Evolutionary conservation across 2,888 invertebrate genomes (phyloP), one percentile per base, ranked within the genome.

Genomic region (Dasysyrphus albostriatus): DNA sequence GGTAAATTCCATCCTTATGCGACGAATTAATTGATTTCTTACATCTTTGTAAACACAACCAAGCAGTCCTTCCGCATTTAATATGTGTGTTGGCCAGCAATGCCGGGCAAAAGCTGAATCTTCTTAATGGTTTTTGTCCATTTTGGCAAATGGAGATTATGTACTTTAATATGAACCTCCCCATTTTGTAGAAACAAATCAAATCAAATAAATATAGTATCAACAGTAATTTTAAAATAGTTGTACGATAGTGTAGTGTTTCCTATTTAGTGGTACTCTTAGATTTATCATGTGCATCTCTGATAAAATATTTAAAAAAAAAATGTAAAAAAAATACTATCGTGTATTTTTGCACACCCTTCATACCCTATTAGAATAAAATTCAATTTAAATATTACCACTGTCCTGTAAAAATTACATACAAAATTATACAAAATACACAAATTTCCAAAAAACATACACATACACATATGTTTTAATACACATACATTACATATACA

Each of bases 91-190:
- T 65, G 82, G 78, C 39, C 24, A 69, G 78, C 81, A 89, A 90
- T 90, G 89, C 90, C 89, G 89, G 90, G 91, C 91, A 90, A 89
- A 89, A 91, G 91, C 89, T 90, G 92, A 92, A 92, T 92, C 92
- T 91, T 91, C 91, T 92, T 92, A 92, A 92, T 92, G 92, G 92
- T 92, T 92, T 92, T 92, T 91, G 92, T 91, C 92, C 92, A 92
- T 92, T 92, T 92, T 92, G 91, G 88, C 89, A 92, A 89, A 92
- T 92, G 92, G 92, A 92, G 90, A 92, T 92, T 92, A 92, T 92
- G 92, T 92, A 92, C 92, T 92, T 92, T 92, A 92, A 92, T 92
- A 92, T 92, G 92, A 92, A 91, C 91, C 91, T 90, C 73, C 83
- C 88, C 77, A 83, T 54, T 54, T 79, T 65, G 73, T 67, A 81